Conservation (phyloP, 2,113 vertebrate species). For the Austrofundulus limnaeus region DNA sequence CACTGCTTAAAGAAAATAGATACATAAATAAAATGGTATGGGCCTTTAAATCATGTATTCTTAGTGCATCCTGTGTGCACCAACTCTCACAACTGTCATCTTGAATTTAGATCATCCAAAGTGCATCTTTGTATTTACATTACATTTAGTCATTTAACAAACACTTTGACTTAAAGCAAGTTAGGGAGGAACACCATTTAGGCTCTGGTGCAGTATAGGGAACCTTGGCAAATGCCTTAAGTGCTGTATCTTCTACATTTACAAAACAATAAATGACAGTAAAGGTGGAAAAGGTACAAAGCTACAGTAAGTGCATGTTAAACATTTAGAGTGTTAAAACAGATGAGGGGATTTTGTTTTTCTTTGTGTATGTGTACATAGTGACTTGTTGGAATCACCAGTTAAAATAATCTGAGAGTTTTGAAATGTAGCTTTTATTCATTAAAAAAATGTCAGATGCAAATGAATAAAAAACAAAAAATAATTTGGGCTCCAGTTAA, state of each 20-base stretch:
- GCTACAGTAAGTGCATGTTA: not conserved
- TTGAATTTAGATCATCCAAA: conserved; percentile 1
- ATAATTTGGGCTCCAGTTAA: too few relatives aligned
- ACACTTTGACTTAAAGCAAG: not conserved
- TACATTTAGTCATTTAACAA: not conserved
- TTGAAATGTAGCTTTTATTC: too few relatives aligned
- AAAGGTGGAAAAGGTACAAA: not conserved
- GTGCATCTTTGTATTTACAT: not conserved
- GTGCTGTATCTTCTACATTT: not conserved
- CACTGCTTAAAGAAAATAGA: not conserved
- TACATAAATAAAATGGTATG: not conserved
- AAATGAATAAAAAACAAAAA: too few relatives aligned
- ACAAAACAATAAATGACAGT: not conserved
- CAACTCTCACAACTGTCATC: not conserved
- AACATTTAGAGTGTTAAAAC: not conserved
- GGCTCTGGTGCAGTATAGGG: not conserved
- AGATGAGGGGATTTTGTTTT: not conserved
- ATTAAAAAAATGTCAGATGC: too few relatives aligned
- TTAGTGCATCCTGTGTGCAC: not conserved
- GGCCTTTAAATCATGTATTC: not conserved
- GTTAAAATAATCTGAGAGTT: too few relatives aligned
- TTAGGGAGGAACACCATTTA: not conserved
- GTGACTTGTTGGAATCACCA: too few relatives aligned
- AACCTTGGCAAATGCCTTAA: not conserved
- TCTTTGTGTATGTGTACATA: too few relatives aligned